A percentile compares a stretch with the other conserved stretches of the same genome.
These are phyloP conservation scores for Cyphomyrmex costatus DNA, from an alignment of 1,140 invertebrate genomes.

Conservation along the genomic window DNA sequence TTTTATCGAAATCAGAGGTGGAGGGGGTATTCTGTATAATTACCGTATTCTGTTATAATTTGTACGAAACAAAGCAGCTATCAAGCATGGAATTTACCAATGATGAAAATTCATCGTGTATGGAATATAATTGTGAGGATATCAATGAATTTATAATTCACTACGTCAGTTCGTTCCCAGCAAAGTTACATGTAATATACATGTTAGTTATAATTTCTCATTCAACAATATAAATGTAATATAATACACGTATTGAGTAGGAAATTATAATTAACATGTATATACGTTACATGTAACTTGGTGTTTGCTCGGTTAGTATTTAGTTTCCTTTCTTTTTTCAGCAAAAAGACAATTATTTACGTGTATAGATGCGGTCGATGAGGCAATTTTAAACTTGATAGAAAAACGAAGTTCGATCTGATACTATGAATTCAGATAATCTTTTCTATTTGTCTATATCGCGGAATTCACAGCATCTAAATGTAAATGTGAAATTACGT, in stretches of 20 bases:
- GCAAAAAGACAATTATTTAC: not conserved
- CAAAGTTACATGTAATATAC: too few species aligned
- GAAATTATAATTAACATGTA: too few species aligned
- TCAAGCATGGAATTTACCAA: not conserved
- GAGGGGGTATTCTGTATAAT: too few species aligned
- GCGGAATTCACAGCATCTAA: not conserved
- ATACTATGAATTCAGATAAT: not conserved
- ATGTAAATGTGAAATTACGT: not conserved
- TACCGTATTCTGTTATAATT: too few species aligned
- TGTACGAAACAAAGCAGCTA: not conserved
- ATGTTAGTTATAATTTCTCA: too few species aligned
- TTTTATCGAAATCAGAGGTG: too few species aligned
- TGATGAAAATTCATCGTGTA: not conserved
- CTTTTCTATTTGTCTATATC: constrained; percentile 6
- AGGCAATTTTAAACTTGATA: not conserved
- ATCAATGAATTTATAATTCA: not conserved
- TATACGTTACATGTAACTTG: too few species aligned
- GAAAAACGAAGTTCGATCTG: not conserved
- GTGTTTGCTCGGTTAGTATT: too few species aligned
- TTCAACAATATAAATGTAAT: too few species aligned
- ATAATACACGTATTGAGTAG: too few species aligned
- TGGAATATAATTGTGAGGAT: not conserved
- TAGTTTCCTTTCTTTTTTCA: too few species aligned
- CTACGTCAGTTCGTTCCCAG: too few species aligned
- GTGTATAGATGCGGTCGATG: not conserved